phyloP scores from a whole-genome alignment of 2,888 invertebrate species.

The Hypomecis punctinalis region DNA sequence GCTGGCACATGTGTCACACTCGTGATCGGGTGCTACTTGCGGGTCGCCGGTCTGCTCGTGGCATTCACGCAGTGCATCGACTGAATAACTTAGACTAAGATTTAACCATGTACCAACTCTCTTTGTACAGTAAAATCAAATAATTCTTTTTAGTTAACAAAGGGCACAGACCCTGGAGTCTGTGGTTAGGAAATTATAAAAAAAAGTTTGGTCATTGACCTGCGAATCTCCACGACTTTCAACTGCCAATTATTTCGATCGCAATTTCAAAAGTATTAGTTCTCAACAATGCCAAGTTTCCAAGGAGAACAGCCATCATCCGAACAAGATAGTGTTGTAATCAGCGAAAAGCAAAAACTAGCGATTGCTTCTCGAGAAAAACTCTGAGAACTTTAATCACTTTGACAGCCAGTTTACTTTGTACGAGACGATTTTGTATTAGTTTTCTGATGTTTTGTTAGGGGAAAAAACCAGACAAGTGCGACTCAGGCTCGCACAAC shows the following conservation, averaged over 20 bases:
- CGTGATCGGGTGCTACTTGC: no score
- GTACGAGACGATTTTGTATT: conserved; percentile 5
- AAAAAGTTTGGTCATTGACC: neutral
- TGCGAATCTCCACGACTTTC: neutral
- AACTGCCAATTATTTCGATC: conserved; percentile 3
- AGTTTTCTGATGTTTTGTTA: neutral
- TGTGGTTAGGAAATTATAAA: no score
- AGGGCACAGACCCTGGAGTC: no score
- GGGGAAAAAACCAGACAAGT: no score
- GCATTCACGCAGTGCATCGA: no score
- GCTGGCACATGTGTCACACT: no score
- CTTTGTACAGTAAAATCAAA: no score
- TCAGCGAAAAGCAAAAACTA: conserved; percentile 34
- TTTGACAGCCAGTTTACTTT: conserved; percentile 21
- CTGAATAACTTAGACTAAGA: no score
- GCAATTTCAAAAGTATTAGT: neutral
- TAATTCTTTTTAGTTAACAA: no score
- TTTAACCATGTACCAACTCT: no score
- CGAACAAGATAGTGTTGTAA: conserved; percentile 32
- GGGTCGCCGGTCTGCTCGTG: no score
- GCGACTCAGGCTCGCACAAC: no score
- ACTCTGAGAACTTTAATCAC: conserved; percentile 42
- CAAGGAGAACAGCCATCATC: conserved; percentile 10
- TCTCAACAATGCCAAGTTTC: conserved; percentile 14
- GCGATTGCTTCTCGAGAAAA: conserved; percentile 24